Base-by-base conservation (phyloP, 2,113 vertebrate species). In the Sciurus niger region DNA sequence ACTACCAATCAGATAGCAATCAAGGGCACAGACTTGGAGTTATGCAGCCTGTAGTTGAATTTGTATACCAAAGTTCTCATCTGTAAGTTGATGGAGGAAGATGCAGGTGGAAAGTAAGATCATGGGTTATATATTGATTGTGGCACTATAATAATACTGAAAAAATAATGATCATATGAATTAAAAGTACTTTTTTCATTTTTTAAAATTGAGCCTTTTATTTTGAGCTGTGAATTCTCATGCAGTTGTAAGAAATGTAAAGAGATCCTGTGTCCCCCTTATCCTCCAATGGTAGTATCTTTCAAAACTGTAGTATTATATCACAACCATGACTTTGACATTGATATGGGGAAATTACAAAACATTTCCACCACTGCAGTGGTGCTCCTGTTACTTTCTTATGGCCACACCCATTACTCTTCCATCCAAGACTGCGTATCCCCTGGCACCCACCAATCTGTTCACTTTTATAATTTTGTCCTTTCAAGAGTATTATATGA, bases 181-280 rank as follows among this genome's bases (percentile, higher is more conserved):
- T 60, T 12, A 16, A 84, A 1, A 78, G 25, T 18, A 20, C 1
- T 73, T 11, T 51, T 60, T 40, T 37, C 53, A 46, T 30, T 48
- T 88, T 12, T 93, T 30, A 55, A 82, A 86, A 70, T 78, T 68
- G 13, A 73, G 11, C 32, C 22, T 74, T 84, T 40, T 74, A 74
- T 91, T 93, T 95, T 89, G 60, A 90, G 58, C 63, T 84, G 2
- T 73, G 83, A 46, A 82, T 82, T 90, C 25, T 55, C 24, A 55
- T 24, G n/a, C 25, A 80, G 34, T 20, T 84, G 65, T 85, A 92
- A 89, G 78, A 89, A 84, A 88, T 80, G 43, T 22, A 90, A 70
- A 80, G 17, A 63, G 24, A 79, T 63, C 12, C 32, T n/a, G 2
- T 40, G 34, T 9, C 16, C 1, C 32, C 34, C 84, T 91, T 68